These are phyloP conservation scores for Tenualosa thibaudeaui DNA, from an alignment of 2,797 vertebrate species.

Conservation along the genomic window DNA sequence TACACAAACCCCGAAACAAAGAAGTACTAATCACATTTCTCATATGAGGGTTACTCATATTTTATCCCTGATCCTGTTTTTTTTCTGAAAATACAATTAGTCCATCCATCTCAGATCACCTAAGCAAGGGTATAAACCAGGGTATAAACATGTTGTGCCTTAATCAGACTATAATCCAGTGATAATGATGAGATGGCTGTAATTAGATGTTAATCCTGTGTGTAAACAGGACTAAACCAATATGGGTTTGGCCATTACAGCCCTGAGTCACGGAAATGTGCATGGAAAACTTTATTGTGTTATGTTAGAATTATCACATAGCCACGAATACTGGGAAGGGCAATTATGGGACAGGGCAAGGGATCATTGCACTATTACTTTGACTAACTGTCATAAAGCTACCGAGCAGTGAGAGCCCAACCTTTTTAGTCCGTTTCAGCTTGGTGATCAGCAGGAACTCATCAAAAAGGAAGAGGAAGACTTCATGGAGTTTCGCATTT, in stretches of 20 bases:
- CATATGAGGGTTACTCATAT: no score
- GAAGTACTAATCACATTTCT: no score
- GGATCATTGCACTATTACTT: neutral
- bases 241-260: neutral
- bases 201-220: neutral
- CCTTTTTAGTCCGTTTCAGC: slow-evolving; percentile 89
- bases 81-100: no score
- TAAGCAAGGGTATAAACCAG: neutral
- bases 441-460: slow-evolving; percentile 92
- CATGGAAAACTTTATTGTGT: neutral
- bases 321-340: neutral
- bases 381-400: neutral
- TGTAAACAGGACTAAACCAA: neutral
- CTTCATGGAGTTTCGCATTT: slow-evolving; percentile 82
- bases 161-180: neutral
- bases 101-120: no score
- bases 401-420: slow-evolving; percentile 45
- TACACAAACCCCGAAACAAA: no score
- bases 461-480: slow-evolving; percentile 88
- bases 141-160: neutral
- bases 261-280: neutral
- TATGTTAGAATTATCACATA: neutral
- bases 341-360: neutral
- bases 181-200: neutral
- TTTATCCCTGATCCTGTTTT: no score